Conservation (phyloP, 2,113 vertebrate genomes). For the Ptilonorhynchus violaceus region DNA sequence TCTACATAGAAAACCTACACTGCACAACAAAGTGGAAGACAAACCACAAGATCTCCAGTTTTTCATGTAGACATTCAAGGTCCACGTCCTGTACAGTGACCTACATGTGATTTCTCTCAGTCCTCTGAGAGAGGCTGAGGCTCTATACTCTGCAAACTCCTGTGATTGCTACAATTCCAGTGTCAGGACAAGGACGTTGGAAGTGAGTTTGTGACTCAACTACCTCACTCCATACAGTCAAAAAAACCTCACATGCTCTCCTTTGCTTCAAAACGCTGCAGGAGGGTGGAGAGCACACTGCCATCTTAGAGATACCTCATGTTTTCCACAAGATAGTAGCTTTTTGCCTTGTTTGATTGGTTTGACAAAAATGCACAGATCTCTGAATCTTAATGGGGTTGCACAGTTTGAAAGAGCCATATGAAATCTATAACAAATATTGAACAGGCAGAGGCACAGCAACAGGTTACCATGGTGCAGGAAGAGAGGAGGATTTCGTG, state of each 20-base stretch:
- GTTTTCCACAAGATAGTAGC: not conserved
- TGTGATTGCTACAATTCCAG: fast-evolving
- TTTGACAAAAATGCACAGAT: not conserved
- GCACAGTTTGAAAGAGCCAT: not conserved
- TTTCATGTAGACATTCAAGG: not conserved
- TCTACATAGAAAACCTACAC: not conserved
- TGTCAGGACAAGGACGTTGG: not conserved
- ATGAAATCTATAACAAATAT: not conserved
- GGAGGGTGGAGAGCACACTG: not conserved
- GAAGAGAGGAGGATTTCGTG: not conserved
- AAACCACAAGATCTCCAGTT: not conserved
- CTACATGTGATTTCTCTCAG: not conserved
- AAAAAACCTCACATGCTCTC: fast-evolving
- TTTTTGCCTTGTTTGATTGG: not conserved
- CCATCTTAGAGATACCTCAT: fast-evolving
- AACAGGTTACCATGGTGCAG: not conserved
- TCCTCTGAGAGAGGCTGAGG: too few relatives aligned
- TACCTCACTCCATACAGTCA: not conserved
- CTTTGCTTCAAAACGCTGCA: not conserved
- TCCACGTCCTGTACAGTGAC: not conserved
- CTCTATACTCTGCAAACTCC: not conserved
- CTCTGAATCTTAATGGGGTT: not conserved
- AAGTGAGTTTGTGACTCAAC: not conserved
- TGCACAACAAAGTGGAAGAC: not conserved
- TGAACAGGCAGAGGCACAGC: not conserved